Evolutionary conservation across 2,888 invertebrate genomes (phyloP).

Genomic region (Drosophila greeni): DNA sequence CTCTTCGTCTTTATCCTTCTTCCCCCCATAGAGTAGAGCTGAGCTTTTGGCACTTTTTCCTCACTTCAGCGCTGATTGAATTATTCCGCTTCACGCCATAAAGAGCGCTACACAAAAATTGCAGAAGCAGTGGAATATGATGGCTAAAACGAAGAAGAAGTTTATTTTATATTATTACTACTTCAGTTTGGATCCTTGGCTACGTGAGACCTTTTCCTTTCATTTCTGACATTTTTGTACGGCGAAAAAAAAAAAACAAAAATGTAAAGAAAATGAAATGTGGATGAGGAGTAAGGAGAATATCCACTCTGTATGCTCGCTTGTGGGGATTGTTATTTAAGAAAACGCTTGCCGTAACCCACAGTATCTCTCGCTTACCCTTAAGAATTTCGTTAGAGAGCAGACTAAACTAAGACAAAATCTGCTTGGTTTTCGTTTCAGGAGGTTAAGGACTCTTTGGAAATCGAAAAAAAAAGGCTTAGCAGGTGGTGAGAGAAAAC

Average conservation of each 20-base stretch:
- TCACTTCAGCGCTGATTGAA: slow-evolving; percentile 63
- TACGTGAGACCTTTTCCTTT: slow-evolving; percentile 57
- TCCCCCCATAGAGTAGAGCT: slow-evolving; percentile 4
- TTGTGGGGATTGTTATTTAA: slow-evolving; percentile 37
- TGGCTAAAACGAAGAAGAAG: slow-evolving; percentile 32
- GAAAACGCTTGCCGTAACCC: slow-evolving; percentile 25
- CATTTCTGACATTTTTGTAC: slow-evolving; percentile 36
- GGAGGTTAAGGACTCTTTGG: slow-evolving; percentile 3
- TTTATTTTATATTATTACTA: slow-evolving; percentile 63
- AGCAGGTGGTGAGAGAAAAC: background rate
- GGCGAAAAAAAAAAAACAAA: background rate
- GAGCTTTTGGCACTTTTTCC: slow-evolving; percentile 43
- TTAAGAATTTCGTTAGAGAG: slow-evolving; percentile 28
- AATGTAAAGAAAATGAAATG: background rate
- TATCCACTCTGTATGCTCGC: slow-evolving; percentile 27
- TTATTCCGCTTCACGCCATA: slow-evolving; percentile 74
- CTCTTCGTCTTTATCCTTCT: background rate
- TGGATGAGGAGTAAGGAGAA: slow-evolving; percentile 7
- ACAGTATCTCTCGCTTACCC: background rate
- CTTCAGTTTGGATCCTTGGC: slow-evolving; percentile 51
- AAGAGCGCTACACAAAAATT: slow-evolving; percentile 49
- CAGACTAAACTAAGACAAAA: slow-evolving; percentile 25
- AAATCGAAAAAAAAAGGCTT: slow-evolving; percentile 32
- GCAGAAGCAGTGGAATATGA: slow-evolving; percentile 31
- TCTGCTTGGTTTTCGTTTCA: background rate